These are phyloP conservation scores for Catagonus wagneri DNA, from an alignment of 2,113 vertebrate genomes.

Conservation along the genomic window DNA sequence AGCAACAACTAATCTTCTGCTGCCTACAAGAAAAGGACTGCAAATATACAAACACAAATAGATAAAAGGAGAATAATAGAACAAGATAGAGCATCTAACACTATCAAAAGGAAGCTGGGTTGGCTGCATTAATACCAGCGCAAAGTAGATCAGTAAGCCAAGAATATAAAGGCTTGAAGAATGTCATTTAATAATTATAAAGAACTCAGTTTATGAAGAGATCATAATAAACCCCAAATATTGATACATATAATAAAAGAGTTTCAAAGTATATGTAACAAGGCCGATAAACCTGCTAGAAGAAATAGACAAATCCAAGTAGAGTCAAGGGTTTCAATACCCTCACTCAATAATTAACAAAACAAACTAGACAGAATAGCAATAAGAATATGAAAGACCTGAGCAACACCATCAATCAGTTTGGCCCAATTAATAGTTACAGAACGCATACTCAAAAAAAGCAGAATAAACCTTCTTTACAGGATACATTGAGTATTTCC, in stretches of 20 bases:
- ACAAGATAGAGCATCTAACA: neutral
- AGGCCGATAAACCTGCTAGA: neutral
- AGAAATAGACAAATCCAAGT: neutral
- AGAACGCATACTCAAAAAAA: neutral
- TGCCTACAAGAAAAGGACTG: neutral
- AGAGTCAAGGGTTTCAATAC: neutral
- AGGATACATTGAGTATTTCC: neutral
- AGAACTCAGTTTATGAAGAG: neutral
- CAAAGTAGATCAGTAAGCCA: neutral
- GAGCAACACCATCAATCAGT: neutral
- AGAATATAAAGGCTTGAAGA: neutral
- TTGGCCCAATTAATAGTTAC: neutral
- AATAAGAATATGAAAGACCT: neutral
- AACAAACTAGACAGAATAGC: neutral
- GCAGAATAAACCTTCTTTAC: neutral
- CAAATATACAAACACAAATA: neutral
- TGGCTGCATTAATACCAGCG: neutral
- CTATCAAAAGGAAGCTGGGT: neutral
- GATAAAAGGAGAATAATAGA: neutral
- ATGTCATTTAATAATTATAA: neutral
- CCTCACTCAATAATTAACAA: neutral
- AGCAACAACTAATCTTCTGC: neutral
- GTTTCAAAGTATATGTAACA: neutral
- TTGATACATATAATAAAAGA: neutral
- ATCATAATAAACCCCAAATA: neutral